phyloP scores from a whole-genome alignment of 2,888 invertebrate genomes.

The Diploptera punctata region DNA sequence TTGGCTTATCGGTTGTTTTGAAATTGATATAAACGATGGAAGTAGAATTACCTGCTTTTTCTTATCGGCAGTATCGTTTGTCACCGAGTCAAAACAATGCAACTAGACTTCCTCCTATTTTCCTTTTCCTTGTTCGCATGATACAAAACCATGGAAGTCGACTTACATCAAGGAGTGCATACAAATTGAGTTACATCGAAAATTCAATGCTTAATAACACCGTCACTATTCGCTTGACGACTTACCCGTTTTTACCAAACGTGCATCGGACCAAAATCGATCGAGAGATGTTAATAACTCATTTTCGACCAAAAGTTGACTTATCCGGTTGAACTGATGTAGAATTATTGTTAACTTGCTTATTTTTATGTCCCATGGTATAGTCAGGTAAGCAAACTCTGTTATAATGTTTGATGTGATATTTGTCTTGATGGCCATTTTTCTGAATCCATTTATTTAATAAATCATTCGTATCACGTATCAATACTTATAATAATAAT shows the following conservation, averaged over 20 bases:
- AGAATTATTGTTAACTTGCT: too few species aligned
- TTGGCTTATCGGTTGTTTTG: background rate
- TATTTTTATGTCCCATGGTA: too few species aligned
- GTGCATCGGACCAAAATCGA: background rate
- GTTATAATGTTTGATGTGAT: too few species aligned
- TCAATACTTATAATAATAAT: too few species aligned
- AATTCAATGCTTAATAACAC: background rate
- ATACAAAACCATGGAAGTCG: background rate
- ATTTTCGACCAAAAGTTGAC: background rate
- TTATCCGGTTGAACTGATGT: background rate
- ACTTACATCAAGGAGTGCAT: background rate
- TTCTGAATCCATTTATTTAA: too few species aligned
- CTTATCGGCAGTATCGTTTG: background rate
- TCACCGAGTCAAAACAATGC: too few species aligned
- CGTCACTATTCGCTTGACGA: background rate
- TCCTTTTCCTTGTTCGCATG: background rate
- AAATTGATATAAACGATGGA: background rate
- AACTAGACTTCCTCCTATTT: too few species aligned
- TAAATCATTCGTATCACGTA: too few species aligned
- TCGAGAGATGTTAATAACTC: background rate
- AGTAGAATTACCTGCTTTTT: background rate
- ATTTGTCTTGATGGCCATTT: too few species aligned
- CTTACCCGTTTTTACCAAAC: background rate
- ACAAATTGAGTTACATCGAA: background rate
- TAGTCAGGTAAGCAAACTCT: too few species aligned